phyloP scores from a whole-genome alignment of 1,140 invertebrate genomes.

The Bombus superbus region DNA sequence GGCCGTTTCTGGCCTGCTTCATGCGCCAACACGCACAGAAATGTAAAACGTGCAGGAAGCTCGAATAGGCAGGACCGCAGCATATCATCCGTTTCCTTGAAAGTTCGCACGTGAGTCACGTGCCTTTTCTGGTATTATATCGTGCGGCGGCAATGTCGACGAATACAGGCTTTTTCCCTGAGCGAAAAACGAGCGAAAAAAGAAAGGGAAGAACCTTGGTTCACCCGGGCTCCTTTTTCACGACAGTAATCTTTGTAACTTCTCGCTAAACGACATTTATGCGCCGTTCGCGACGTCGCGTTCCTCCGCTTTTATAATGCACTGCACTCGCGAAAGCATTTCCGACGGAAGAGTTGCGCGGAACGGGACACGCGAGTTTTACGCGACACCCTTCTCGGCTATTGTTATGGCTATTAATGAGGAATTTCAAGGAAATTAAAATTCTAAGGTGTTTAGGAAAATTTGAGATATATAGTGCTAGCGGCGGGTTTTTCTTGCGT shows the following conservation, averaged over 20 bases:
- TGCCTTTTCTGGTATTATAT: slow-evolving; percentile 71
- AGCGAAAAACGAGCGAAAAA: neutral
- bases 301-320: neutral
- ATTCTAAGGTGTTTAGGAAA: neutral
- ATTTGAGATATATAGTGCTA: too few species aligned
- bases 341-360: neutral
- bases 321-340: neutral
- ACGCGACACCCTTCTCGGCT: neutral
- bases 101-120: slow-evolving; percentile 78
- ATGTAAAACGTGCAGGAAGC: slow-evolving; percentile 63
- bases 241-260: slow-evolving; percentile 20
- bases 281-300: neutral
- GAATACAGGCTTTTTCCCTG: neutral
- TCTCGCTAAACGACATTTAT: slow-evolving; percentile 10
- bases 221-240: neutral
- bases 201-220: neutral
- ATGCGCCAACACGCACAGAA: slow-evolving; percentile 76
- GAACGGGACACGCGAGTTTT: too few species aligned
- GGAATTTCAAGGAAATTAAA: neutral
- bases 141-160: slow-evolving; percentile 43
- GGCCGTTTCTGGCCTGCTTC: slow-evolving; percentile 47
- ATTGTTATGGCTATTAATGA: neutral
- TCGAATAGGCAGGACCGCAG: slow-evolving; percentile 2
- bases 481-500: too few species aligned
- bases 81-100: slow-evolving; percentile 65